A percentile compares a stretch with the other conserved stretches of the same genome.
phyloP scores from a whole-genome alignment of 2,797 vertebrate species.

The Hafferia zeledoni region DNA sequence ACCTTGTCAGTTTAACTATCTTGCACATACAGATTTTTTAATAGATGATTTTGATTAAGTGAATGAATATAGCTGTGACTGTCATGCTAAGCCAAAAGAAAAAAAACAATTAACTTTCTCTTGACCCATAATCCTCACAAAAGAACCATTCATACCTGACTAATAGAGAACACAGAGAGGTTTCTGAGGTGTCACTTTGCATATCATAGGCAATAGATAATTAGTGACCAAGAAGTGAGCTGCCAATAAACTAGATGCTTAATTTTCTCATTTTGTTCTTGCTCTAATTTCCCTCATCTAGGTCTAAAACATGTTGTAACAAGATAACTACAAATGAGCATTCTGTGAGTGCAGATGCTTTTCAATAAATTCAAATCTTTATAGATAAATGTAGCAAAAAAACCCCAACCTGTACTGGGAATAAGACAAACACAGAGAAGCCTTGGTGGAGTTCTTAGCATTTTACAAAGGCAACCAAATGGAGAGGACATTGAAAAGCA shows the following conservation, averaged over 20 bases:
- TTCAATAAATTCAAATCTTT: not conserved
- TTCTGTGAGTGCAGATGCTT: not conserved
- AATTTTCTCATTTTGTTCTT: not conserved
- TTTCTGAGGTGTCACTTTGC: not conserved
- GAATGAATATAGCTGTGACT: not conserved
- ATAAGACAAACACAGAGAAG: not conserved
- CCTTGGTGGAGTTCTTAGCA: not conserved
- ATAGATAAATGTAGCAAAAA: not conserved
- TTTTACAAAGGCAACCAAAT: not conserved
- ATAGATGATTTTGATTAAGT: not conserved
- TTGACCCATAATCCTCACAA: not conserved
- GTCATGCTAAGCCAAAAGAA: not conserved
- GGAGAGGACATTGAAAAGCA: not conserved
- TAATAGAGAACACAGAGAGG: not conserved
- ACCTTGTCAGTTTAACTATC: not conserved
- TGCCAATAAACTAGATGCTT: not conserved
- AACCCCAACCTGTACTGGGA: not conserved
- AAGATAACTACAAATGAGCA: not conserved
- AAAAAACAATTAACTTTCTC: not conserved
- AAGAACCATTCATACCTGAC: not conserved
- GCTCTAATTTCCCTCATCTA: not conserved
- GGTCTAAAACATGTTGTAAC: not conserved
- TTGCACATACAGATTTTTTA: not conserved
- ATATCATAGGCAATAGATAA: not conserved
- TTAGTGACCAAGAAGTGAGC: fast-evolving